Evolutionary conservation across 2,113 vertebrate genomes (phyloP), one percentile per base, ranked within the genome.

Genomic region (Glareola pratincola): DNA sequence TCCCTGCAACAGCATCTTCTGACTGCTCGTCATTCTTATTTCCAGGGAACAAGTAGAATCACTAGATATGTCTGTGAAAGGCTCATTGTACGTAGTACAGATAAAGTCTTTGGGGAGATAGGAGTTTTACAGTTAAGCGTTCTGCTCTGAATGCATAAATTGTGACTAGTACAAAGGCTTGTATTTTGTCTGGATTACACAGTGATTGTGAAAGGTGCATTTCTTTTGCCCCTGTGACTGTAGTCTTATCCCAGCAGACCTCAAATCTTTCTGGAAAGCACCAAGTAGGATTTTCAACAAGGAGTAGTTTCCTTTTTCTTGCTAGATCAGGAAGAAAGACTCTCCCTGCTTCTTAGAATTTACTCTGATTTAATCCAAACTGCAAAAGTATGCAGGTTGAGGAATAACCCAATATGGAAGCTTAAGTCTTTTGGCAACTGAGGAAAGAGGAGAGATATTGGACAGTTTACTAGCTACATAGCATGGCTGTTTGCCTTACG

Each of bases 41-140:
- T 94, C 90, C 90, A 94, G 34, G 76, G 74, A 96, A 90, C 48
- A 90, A 93, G 48, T 34, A 82, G 53, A 51, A 82, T 95, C 69
- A 91, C 39, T 85, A 48, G 77, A 30, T 59, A 24, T 10, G n/a
- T 19, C 72, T 84, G 23, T 89, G 76, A 92, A 94, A 87, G 23
- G 68, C 43, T 95, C 48, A 45, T 67, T 92, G 37, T 92, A 43
- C 30, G 10, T 11, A 64, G 30, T 6, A 24, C 29, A 72, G 77
- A 96, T 78, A 91, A 92, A 87, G 95, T 76, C 69, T 85, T 60
- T 36, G 48, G 27, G 36, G 34, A 82, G 14, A 56, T 3, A 60
- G 1, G 36, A 89, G 14, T 41, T 94, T 64, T 88, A 36, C 21
- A 54, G 51, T 87, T 72, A 34, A 66, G n/a, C n/a, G 18, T 17